Percentiles rank a stretch among this genome's conserved stretches.
These are phyloP conservation scores for Patiria miniata DNA, from an alignment of 35 echinoderm and acorn worm genomes.

Conservation along the genomic window DNA sequence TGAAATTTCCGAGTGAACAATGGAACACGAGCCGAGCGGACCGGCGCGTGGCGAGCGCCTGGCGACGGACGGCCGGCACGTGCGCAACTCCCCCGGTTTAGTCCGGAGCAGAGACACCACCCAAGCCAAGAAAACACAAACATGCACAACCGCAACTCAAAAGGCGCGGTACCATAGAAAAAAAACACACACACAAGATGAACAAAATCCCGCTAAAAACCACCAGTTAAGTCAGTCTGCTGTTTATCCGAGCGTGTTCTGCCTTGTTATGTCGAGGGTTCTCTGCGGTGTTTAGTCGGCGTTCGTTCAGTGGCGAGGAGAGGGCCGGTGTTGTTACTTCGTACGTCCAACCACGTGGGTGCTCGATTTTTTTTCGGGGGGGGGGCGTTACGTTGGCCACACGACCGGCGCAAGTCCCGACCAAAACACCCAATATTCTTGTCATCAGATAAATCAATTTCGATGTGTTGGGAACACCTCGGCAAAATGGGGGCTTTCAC, in stretches of 20 bases:
- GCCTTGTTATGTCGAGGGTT: not conserved
- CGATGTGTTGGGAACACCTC: conserved; percentile 5
- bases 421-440: conserved; percentile 8
- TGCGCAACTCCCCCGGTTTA: too few relatives aligned
- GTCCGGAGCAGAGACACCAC: not conserved
- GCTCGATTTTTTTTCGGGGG: not conserved
- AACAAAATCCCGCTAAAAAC: not conserved
- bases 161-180: not conserved
- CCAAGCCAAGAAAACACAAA: not conserved
- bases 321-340: conserved; percentile 18
- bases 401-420: conserved; percentile 8
- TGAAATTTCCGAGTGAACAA: too few relatives aligned
- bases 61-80: too few relatives aligned
- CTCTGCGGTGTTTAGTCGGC: not conserved
- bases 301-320: not conserved
- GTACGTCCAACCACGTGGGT: not conserved
- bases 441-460: conserved; percentile 18
- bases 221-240: conserved; percentile 15
- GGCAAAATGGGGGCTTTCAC: not conserved
- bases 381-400: not conserved
- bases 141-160: not conserved
- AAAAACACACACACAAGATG: not conserved
- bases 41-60: too few relatives aligned
- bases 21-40: too few relatives aligned
- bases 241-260: not conserved